Percentiles rank a stretch among this genome's conserved stretches.
These are phyloP conservation scores for Drosophila niveifrons DNA, from an alignment of 2,888 invertebrate genomes.

Conservation along the genomic window DNA sequence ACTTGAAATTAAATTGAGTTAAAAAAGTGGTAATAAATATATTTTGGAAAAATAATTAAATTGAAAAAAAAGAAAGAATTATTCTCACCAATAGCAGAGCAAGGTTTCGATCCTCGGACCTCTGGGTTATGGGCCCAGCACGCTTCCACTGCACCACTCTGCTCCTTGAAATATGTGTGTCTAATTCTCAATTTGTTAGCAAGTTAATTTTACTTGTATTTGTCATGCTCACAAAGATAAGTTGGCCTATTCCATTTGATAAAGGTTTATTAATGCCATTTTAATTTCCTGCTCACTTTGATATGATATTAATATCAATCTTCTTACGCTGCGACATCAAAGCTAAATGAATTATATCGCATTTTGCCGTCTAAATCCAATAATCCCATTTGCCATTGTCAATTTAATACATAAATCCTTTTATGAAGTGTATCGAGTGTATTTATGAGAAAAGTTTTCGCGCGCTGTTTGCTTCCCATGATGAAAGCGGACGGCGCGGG, in stretches of 20 bases:
- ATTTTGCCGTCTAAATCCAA: conserved; percentile 32
- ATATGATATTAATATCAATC: background rate
- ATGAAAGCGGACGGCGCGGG: conserved; percentile 5
- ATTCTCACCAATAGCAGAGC: conserved; percentile 2
- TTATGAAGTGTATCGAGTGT: conserved; percentile 48
- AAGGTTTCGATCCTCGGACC: conserved; percentile 50
- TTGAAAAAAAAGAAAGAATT: background rate
- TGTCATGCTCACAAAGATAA: background rate
- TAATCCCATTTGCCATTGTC: conserved; percentile 69
- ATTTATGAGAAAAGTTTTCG: conserved; percentile 58
- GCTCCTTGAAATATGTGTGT: background rate
- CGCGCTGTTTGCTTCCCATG: conserved; percentile 12
- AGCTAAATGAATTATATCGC: conserved; percentile 28
- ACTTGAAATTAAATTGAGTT: background rate
- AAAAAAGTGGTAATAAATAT: background rate
- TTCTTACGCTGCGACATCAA: background rate
- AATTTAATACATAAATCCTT: conserved; percentile 67
- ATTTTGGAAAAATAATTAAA: background rate
- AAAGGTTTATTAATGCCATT: conserved; percentile 3
- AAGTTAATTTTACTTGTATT: background rate
- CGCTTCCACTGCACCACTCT: conserved; percentile 41
- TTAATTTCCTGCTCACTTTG: background rate
- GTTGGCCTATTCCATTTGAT: background rate
- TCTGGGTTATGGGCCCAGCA: conserved; percentile 50
- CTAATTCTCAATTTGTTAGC: background rate